A percentile compares a stretch with the other conserved stretches of the same genome.
These are phyloP conservation scores for Pandemis heparana DNA, from an alignment of 2,888 invertebrate species.

Conservation along the genomic window DNA sequence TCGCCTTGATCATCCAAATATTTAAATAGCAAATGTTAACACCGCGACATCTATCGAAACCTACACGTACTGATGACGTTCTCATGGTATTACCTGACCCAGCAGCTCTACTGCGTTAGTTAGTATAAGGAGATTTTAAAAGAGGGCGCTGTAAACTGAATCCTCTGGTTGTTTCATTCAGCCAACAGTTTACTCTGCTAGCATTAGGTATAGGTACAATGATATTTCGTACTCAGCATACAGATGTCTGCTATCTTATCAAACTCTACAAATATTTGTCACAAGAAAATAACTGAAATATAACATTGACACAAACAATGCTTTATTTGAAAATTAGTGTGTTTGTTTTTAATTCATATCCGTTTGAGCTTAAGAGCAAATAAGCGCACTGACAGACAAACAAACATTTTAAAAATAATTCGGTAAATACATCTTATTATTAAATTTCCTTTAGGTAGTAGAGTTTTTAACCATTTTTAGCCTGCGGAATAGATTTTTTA, in stretches of 20 bases:
- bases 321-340: too few species aligned
- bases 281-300: neutral
- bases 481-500: too few species aligned
- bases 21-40: neutral
- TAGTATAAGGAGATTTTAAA: neutral
- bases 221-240: neutral
- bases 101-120: neutral
- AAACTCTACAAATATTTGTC: neutral
- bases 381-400: too few species aligned
- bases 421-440: too few species aligned
- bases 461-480: too few species aligned
- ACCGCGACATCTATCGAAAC: conserved; percentile 8
- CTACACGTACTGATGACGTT: neutral
- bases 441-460: too few species aligned
- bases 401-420: too few species aligned
- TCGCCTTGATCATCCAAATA: too few species aligned
- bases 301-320: neutral
- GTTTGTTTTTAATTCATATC: neutral
- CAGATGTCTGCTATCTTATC: neutral
- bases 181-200: neutral
- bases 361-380: too few species aligned
- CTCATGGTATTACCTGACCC: neutral
- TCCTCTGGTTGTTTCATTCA: neutral
- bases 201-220: neutral
- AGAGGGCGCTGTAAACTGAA: neutral